Evolutionary conservation across 2,113 vertebrate species (phyloP), one percentile per base, ranked within the genome.

Genomic region (Chauna torquata): DNA sequence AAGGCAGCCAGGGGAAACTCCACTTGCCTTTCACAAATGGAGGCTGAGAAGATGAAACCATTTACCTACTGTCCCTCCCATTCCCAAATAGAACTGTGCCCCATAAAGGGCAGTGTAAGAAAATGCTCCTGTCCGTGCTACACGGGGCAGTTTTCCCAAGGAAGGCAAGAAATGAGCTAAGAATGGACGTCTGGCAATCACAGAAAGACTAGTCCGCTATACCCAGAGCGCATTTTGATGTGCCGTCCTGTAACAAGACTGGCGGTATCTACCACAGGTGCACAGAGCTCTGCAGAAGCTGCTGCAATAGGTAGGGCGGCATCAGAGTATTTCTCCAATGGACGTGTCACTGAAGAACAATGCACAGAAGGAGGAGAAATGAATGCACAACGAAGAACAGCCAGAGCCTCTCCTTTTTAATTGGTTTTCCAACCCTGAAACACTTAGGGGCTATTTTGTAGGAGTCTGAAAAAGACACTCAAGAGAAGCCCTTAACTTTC

Each of bases 261-360:
- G 44, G 72, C 5, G 42, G 0, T 12, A 79, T 14, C 38, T 16
- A 68, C 20, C 12, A 66, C 0, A 0, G 6, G 8, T 42, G 40
- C 3, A 9, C 17, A 27, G 10, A 12, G 44, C 34, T 44, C 45
- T 47, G 36, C 17, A 61, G 36, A 74, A 88, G 59, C 52, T 3
- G 4, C 7, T 5, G 6, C 12, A 42, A 44, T 11, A 47, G 18
- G 40, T 34, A 50, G 9, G 24, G 36, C 24, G 36, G 27, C 16
- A 45, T 23, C 22, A 25, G 14, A 70, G 38, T 11, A 36, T 47
- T 79, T 23, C 38, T 19, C 61, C 32, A 62, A 62, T 9, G 47
- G 12, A 52, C 19, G 27, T 72, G 59, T 47, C 58, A 45, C 23
- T 50, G 36, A 64, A 70, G 65, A 85, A 11, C 13, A 22, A 12